Evolutionary conservation across 2,797 vertebrate genomes (phyloP), one percentile per base, ranked within the genome.

Genomic region (Sebastes minor): DNA sequence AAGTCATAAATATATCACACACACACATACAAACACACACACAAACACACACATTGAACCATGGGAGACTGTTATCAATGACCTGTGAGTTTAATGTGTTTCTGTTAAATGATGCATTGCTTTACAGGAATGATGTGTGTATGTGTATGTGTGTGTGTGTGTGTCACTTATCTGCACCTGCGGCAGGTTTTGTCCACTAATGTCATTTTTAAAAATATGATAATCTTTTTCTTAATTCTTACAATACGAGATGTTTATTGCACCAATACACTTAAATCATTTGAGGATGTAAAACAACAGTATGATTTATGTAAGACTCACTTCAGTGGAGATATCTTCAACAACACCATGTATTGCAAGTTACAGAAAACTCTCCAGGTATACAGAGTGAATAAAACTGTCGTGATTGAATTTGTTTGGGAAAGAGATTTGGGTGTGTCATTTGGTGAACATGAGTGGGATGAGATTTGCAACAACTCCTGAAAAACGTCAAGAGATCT

Each of bases 111-210:
- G 11, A 59, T 1, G n/a, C 23, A 13, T 53, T 22, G 14, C 73
- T 76, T 77, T 75, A 73, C 76, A 82, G 76, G 73, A n/a, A 52
- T 13, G 9, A 12, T 75, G 8, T 67, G 25, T 60, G 13, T 23
- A 6, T 77, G 30, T 53, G 65, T 30, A 32, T n/a, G n/a, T 27
- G 52, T 38, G 30, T 61, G 49, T 65, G 52, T 33, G 35, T 59
- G 53, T 56, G 53, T 25, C 11, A 56, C 46, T 49, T 49, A 49
- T 20, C 18, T 20, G 16, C 46, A 46, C 16, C 16, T 46, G 14
- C 6, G 42, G 42, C 42, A 46, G 42, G 42, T 46, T 46, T 46
- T 46, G 42, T 46, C 14, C 6, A 18, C 42, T 46, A 0, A 18
- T 49, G 18, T 49, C 8, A 49, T 49, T 49, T 49, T 49, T 20